These are phyloP conservation scores for Rhinoderma darwinii DNA, from an alignment of 2,113 vertebrate species.

Conservation along the genomic window DNA sequence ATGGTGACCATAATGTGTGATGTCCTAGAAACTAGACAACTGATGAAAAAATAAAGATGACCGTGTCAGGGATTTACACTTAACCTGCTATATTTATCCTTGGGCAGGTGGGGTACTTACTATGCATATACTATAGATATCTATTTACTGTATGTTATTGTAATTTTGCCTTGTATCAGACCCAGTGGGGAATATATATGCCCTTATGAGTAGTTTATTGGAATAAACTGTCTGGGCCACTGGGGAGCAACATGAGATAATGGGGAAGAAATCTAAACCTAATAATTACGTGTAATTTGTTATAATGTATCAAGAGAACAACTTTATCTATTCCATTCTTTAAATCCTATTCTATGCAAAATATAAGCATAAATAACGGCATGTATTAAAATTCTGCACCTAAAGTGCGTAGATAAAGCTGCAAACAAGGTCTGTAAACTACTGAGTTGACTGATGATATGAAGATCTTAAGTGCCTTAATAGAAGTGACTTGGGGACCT, in stretches of 20 bases:
- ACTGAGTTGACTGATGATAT: not conserved
- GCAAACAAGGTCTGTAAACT: not conserved
- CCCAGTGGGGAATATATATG: constrained; percentile 20
- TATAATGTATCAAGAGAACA: constrained; percentile 26
- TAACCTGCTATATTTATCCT: not conserved
- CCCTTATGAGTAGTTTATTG: constrained; percentile 10
- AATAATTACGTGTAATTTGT: constrained; percentile 29
- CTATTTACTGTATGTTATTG: constrained; percentile 16
- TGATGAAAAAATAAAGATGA: not conserved
- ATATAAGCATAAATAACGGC: not conserved
- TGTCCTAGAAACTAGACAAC: not conserved
- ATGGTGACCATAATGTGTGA: not conserved
- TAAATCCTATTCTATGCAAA: constrained; percentile 50
- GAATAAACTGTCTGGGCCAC: constrained; percentile 7
- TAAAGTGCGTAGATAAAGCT: not conserved
- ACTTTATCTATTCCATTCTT: not conserved
- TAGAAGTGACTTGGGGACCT: constrained; percentile 17
- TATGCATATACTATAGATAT: constrained; percentile 26
- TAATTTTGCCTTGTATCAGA: not conserved
- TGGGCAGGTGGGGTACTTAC: not conserved
- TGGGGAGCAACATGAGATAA: constrained; percentile 11
- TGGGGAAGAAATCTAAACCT: not conserved
- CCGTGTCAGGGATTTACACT: not conserved
- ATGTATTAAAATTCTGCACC: not conserved
- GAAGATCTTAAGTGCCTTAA: constrained; percentile 53